phyloP scores from a whole-genome alignment of 2,797 vertebrate genomes.

The Microhierax caerulescens region DNA sequence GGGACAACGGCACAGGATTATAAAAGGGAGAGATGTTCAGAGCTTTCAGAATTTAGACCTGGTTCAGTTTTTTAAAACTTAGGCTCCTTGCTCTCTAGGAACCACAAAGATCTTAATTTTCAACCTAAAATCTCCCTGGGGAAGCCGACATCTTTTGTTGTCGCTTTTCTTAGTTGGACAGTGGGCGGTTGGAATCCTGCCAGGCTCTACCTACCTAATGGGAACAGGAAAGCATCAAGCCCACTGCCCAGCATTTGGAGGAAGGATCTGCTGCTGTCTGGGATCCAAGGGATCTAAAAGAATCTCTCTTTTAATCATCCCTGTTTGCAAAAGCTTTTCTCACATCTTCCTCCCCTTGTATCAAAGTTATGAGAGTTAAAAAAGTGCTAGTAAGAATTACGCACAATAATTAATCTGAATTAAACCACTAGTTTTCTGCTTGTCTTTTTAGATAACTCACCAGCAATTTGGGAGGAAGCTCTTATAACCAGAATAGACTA shows the following conservation, averaged over 20 bases:
- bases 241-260: not conserved
- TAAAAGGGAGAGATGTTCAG: not conserved
- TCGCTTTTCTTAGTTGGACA: not conserved
- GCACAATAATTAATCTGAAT: not conserved
- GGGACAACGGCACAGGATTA: not conserved
- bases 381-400: not conserved
- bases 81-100: not conserved
- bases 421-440: not conserved
- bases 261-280: not conserved
- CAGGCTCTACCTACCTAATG: not conserved
- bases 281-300: not conserved
- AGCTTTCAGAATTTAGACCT: not conserved
- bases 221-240: not conserved
- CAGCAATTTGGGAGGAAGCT: not conserved
- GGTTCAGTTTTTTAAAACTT: not conserved
- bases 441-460: not conserved
- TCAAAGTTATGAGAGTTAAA: not conserved
- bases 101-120: not conserved
- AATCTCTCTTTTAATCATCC: not conserved
- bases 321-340: not conserved
- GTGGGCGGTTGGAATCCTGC: not conserved
- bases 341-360: not conserved
- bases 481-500: not conserved
- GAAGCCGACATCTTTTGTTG: not conserved
- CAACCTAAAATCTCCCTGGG: not conserved